phyloP scores from a whole-genome alignment of 2,888 invertebrate genomes.

The Baronia brevicornis region DNA sequence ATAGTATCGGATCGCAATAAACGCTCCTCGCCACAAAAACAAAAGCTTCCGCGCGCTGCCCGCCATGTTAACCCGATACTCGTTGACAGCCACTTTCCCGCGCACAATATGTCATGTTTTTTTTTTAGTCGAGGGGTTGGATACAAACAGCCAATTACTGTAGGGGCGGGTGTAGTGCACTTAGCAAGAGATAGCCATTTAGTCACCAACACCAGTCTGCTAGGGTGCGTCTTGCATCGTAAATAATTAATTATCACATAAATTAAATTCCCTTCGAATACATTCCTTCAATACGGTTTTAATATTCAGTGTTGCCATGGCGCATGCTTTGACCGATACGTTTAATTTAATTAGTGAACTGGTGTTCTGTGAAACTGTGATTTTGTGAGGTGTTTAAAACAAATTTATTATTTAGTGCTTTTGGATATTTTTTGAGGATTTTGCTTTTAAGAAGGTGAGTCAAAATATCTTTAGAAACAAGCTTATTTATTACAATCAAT shows the following conservation, averaged over 20 bases:
- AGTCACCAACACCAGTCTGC: slow-evolving; percentile 57
- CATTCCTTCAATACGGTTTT: slow-evolving; percentile 20
- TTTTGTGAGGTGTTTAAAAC: slow-evolving; percentile 53
- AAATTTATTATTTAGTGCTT: slow-evolving; percentile 28
- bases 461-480: neutral
- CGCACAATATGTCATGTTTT: slow-evolving; percentile 71
- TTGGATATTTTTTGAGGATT: slow-evolving; percentile 39
- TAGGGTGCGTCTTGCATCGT: slow-evolving; percentile 45
- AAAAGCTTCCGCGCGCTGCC: slow-evolving; percentile 34
- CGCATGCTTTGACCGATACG: slow-evolving; percentile 48
- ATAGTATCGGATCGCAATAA: slow-evolving; percentile 54
- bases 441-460: slow-evolving; percentile 34
- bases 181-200: slow-evolving; percentile 63
- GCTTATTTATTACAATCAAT: neutral
- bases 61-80: slow-evolving; percentile 56
- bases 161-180: slow-evolving; percentile 62
- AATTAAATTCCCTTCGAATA: slow-evolving; percentile 14
- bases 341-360: slow-evolving; percentile 66
- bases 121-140: slow-evolving; percentile 68
- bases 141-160: slow-evolving; percentile 73
- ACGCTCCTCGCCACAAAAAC: slow-evolving; percentile 60
- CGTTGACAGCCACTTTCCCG: slow-evolving; percentile 67
- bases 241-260: slow-evolving; percentile 21
- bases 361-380: slow-evolving; percentile 53
- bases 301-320: slow-evolving; percentile 44